Conservation (phyloP, 2,888 invertebrate species). For the Cancer borealis region DNA sequence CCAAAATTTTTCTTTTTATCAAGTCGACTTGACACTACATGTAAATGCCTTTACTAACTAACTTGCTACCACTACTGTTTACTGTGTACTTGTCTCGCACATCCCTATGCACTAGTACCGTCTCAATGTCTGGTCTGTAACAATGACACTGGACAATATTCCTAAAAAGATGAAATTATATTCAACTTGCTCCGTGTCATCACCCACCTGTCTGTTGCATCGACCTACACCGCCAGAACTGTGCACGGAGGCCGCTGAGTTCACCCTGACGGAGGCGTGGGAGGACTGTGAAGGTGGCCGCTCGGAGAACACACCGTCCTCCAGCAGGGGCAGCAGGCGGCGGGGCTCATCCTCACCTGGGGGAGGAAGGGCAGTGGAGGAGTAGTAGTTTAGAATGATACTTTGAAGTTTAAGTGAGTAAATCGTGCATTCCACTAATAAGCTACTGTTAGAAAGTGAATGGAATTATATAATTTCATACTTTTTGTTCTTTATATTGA, state of each 20-base stretch:
- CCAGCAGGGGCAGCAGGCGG: constrained; percentile 64
- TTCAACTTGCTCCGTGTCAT: background rate
- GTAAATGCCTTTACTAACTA: no score
- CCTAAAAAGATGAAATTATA: background rate
- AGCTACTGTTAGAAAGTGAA: background rate
- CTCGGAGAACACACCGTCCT: constrained; percentile 67
- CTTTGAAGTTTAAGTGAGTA: background rate
- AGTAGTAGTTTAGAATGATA: background rate
- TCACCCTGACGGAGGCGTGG: constrained; percentile 63
- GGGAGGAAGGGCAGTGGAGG: background rate
- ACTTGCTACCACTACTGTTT: no score
- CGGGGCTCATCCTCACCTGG: constrained; percentile 65
- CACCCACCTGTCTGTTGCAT: constrained; percentile 28
- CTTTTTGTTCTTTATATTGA: background rate
- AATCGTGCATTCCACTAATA: background rate
- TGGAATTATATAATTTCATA: constrained; percentile 10
- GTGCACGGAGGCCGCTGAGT: constrained; percentile 64
- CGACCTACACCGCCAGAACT: constrained; percentile 53
- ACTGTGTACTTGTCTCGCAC: background rate
- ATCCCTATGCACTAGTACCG: background rate
- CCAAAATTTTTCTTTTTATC: no score
- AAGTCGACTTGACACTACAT: no score
- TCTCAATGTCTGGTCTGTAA: background rate
- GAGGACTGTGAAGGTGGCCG: constrained; percentile 67
- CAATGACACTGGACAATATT: background rate